Evolutionary conservation across 1,140 invertebrate genomes (phyloP), one percentile per base, ranked within the genome.

Genomic region (Pogonognathellus flavescens): DNA sequence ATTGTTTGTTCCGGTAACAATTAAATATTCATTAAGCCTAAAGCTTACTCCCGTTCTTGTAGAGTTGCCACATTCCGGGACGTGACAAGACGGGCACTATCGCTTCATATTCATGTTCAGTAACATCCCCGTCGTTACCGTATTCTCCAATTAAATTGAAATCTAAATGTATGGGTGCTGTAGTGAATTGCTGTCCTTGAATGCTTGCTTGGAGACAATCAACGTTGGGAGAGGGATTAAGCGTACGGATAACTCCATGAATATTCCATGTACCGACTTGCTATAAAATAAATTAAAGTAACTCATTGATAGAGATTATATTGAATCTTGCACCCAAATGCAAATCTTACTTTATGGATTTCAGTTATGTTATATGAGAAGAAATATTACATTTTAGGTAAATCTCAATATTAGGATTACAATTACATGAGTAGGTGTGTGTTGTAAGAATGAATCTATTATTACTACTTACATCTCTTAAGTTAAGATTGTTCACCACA

Each of bases 21-120:
- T 60, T 10, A 60, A 18, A n/a, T 18, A 20, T 20, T 8, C 16
- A 59, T 59, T 14, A n/a, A n/a, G n/a, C 14, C 14, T 59, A 6
- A 59, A 14, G 25, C 62, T 10, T 25, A 66, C 62, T 66, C 14
- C 62, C 62, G 25, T 66, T 66, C 11, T 66, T 66, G 13, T 66
- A 66, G 10, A 66, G 10, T 66, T 66, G 62, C 62, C 62, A 66
- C 20, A 22, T 66, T 5, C 20, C 22, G 25, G 62, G 62, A 25
- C 25, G 5, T 14, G 22, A 13, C 11, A 66, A 10, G 20, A 25
- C 25, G 6, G 62, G 22, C 11, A 66, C 62, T 4, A 66, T 20
- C 14, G 62, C 62, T 10, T 25, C 10, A 66, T 66, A 25, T 2
- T 66, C 62, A 25, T 66, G 20, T 20, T 66, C 20, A 20, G 20